phyloP scores from a whole-genome alignment of 2,113 vertebrate species.

The Gorsachius goisagi region DNA sequence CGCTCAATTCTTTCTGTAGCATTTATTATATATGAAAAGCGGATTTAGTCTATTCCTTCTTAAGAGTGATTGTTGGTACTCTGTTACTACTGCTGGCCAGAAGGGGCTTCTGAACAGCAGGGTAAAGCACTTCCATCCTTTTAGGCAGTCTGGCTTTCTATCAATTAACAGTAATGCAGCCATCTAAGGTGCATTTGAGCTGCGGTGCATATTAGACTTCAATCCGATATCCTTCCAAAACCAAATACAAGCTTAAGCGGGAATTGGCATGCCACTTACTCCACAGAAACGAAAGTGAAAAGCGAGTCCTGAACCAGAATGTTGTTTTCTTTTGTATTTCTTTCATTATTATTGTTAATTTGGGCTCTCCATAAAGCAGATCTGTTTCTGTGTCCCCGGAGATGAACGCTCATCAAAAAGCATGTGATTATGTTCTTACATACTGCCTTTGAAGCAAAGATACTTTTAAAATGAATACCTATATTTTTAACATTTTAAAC shows the following conservation, averaged over 20 bases:
- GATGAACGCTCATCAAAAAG: background rate
- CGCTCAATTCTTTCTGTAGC: background rate
- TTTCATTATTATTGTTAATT: background rate
- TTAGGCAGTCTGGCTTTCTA: background rate
- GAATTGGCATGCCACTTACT: background rate
- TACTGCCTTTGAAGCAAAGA: background rate
- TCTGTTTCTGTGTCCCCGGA: background rate
- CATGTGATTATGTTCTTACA: background rate
- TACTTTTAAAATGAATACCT: background rate
- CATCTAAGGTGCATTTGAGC: background rate
- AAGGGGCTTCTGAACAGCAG: background rate
- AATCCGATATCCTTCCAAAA: constrained; percentile 27
- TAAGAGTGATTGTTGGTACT: background rate
- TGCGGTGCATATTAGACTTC: background rate
- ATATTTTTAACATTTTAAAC: background rate
- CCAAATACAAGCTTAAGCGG: background rate
- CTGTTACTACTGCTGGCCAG: background rate
- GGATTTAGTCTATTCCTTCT: background rate
- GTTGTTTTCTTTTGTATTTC: background rate
- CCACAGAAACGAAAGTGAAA: background rate
- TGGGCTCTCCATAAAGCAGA: background rate
- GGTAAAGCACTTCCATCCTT: background rate
- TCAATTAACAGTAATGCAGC: background rate
- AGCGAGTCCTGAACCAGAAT: background rate
- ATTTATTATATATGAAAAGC: background rate